Percentiles rank a stretch among this genome's conserved stretches.
phyloP scores from a whole-genome alignment of 2,888 invertebrate species.

The Hipparchia sbordonii region DNA sequence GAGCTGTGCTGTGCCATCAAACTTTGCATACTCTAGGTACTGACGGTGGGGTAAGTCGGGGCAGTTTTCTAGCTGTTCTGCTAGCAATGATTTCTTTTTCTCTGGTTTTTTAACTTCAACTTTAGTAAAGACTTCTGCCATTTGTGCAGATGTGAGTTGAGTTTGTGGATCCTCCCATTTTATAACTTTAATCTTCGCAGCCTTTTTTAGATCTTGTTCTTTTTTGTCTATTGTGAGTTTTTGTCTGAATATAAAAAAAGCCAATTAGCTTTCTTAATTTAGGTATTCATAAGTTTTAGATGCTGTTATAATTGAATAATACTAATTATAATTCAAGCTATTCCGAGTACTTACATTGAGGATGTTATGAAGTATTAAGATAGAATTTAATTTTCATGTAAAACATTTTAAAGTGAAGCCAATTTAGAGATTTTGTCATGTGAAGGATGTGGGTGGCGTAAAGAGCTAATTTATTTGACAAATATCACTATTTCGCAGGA shows the following conservation, averaged over 20 bases:
- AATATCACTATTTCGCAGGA: too few species aligned
- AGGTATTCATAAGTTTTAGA: too few species aligned
- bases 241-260: conserved; percentile 74
- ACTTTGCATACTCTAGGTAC: conserved; percentile 94
- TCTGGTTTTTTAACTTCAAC: conserved; percentile 60
- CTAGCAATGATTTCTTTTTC: conserved; percentile 84
- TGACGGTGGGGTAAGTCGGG: conserved; percentile 92
- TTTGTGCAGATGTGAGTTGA: conserved; percentile 81
- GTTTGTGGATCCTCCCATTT: conserved; percentile 85
- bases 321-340: too few species aligned
- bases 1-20: conserved; percentile 93
- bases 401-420: too few species aligned
- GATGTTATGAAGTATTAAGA: too few species aligned
- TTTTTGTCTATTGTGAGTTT: conserved; percentile 88
- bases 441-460: too few species aligned
- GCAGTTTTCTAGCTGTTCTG: conserved; percentile 89
- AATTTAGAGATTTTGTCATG: too few species aligned
- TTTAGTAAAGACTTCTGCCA: conserved; percentile 83
- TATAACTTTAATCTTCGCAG: conserved; percentile 88
- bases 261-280: neutral
- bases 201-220: conserved; percentile 91
- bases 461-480: too few species aligned
- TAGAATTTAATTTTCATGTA: too few species aligned
- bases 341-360: too few species aligned
- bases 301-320: too few species aligned